Base-by-base conservation (phyloP, 2,888 invertebrate species). In the Callyntrura guangdongensis region DNA sequence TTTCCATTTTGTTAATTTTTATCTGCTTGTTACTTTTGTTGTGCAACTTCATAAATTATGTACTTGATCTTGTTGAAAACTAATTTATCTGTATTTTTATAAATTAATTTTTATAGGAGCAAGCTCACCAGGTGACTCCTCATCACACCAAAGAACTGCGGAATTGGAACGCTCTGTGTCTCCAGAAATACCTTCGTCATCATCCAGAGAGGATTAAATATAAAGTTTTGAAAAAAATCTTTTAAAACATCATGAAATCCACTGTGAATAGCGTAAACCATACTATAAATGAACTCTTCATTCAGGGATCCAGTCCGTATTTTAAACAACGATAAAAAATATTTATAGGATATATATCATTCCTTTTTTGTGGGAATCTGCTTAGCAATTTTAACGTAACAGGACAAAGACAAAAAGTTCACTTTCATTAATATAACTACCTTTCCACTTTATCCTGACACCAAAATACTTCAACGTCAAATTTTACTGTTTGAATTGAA, bases 121-220 rank as follows among this genome's bases (percentile, higher is more conserved):
- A 67, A 90, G 86, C 90, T 90, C 90, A 86, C 90, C 86, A n/a
- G 81, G 79, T 11, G 90, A 90, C 61, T 86, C 90, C 8, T 85
- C 86, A 45, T 81, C 81, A 27, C 86, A 81, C 12, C 90, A 90
- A 81, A 77, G 53, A 49, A 47, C 74, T 25, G 67, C 61, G 25
- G 90, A 79, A 56, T 8, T 90, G 69, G 90, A 90, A 61, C 85
- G 86, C 61, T 90, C 90, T 25, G 86, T 49, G n/a, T 86, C 90
- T 59, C 86, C 90, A 22, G 90, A 90, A 59, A 61, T 90, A 81
- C 90, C 90, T 81, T 90, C 86, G 72, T 82, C 89, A 14, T 89
- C 90, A 82, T 90, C 90, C 45, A 90, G 90, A 22, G 86, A 90
- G 61, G 82, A 90, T 90, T 90, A 77, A 6, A 74, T 14, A 74